A percentile compares a stretch with the other conserved stretches of the same genome.
Conservation (phyloP, 2,797 vertebrate genomes). For the Halcyon leucocephala region DNA sequence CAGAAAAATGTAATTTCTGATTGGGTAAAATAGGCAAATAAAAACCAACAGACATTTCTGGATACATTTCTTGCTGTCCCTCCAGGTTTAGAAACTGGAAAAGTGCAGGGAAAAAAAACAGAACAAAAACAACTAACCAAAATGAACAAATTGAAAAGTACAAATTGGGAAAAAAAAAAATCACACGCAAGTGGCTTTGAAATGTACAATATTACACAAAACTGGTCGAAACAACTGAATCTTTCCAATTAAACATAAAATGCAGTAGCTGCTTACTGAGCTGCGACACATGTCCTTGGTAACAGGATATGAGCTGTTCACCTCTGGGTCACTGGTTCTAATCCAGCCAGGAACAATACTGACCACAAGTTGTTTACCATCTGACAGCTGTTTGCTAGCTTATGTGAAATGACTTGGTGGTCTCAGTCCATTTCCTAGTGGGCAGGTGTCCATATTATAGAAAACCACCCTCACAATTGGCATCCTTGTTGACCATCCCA, state of each 20-base stretch:
- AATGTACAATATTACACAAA: neutral
- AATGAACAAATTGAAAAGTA: neutral
- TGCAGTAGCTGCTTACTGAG: constrained; percentile 23
- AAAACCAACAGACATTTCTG: neutral
- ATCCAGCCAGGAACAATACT: constrained; percentile 61
- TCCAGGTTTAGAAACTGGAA: neutral
- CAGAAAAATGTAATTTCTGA: neutral
- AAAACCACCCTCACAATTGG: neutral
- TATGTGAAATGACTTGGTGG: constrained; percentile 48
- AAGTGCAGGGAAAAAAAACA: neutral
- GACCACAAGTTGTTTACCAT: constrained; percentile 65
- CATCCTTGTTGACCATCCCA: constrained; percentile 22
- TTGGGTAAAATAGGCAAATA: neutral
- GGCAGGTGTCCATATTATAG: constrained; percentile 56
- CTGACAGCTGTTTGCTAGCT: constrained; percentile 63
- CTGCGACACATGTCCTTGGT: constrained; percentile 23
- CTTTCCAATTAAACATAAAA: constrained; percentile 7
- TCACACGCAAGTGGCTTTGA: neutral
- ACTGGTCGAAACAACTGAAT: neutral
- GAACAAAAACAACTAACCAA: neutral
- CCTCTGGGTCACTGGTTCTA: constrained; percentile 54
- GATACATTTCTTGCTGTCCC: neutral
- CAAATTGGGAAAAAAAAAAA: neutral
- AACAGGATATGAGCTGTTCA: constrained; percentile 67
- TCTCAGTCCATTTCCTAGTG: constrained; percentile 11